Evolutionary conservation across 1,140 invertebrate genomes (phyloP), one percentile per base, ranked within the genome.

Genomic region (Holotrichia oblita): DNA sequence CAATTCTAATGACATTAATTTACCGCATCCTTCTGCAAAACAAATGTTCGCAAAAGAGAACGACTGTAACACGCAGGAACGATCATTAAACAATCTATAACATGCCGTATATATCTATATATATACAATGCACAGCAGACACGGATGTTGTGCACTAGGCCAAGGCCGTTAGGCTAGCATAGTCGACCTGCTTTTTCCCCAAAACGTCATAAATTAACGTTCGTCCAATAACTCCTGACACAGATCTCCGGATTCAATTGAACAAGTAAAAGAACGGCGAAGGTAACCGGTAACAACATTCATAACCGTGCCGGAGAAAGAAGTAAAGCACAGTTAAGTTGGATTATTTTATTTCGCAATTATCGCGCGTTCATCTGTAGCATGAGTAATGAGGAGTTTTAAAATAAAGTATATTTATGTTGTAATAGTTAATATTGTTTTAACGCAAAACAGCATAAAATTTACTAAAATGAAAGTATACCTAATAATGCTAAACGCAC

Each of bases 191-290:
- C 61, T 69, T 69, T 69, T 69, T 69, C 22, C 61, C 61, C 61
- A 27, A 69, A 69, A 69, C 61, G 61, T 69, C 61, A 69, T 69
- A 69, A 69, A 69, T 69, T 69, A 69, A 69, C 61, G 61, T 27
- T 69, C 61, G 61, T 69, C 61, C 27, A 69, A 69, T 69, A 69
- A 34, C 61, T 17, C 24, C 22, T 69, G 61, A 34, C 61, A 69
- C 61, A 69, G 61, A 69, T 69, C 61, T 69, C 22, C 22, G 61
- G 61, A 69, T 69, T 69, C 61, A 22, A 69, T 69, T 27, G 61
- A 69, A 69, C 61, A 69, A 34, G 27, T 34, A 34, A 34, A 34
- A 34, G 27, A 34, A 34, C 27, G 27, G 61, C 20, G 24, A 69
- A 27, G 61, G 61, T 14, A 69, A 69, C 22, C 44, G 22, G 61